A percentile compares a stretch with the other conserved stretches of the same genome.
Conservation (phyloP, 2,113 vertebrate genomes). For the Camelus dromedarius region DNA sequence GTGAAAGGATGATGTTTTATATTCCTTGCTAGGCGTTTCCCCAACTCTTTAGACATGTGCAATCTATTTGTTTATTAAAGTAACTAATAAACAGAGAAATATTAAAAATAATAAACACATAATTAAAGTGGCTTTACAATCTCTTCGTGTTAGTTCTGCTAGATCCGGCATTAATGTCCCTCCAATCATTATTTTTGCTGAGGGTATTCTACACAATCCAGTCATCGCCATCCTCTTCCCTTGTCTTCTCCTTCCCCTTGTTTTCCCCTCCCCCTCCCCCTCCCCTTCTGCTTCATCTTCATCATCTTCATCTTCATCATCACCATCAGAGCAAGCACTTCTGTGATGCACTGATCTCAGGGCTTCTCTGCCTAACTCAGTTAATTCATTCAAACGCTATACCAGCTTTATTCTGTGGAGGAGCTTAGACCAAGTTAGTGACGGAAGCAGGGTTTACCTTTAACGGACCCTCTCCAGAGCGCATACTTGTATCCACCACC, state of each 20-base stretch:
- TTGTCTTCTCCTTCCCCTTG: too few species aligned
- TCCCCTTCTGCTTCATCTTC: too few species aligned
- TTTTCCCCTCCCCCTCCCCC: too few species aligned
- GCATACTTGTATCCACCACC: fast-evolving
- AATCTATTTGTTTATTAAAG: not conserved
- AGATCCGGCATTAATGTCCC: fast-evolving
- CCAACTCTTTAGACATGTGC: not conserved
- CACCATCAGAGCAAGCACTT: not conserved
- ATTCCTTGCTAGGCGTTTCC: not conserved
- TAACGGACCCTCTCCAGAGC: fast-evolving
- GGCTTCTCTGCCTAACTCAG: fast-evolving
- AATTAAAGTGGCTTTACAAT: not conserved
- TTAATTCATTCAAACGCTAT: too few species aligned
- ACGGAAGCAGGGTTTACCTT: fast-evolving
- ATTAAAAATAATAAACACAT: not conserved
- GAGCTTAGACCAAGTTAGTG: not conserved
- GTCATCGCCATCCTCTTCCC: too few species aligned
- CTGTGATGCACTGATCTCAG: not conserved
- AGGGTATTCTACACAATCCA: not conserved
- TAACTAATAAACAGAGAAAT: not conserved
- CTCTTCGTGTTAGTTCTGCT: not conserved
- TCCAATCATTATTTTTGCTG: not conserved
- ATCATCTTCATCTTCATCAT: not conserved
- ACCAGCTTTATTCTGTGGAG: fast-evolving
- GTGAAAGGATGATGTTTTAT: not conserved